These are phyloP conservation scores for Oncorhynchus kisutch DNA, from an alignment of 2,113 vertebrate species.

Conservation along the genomic window DNA sequence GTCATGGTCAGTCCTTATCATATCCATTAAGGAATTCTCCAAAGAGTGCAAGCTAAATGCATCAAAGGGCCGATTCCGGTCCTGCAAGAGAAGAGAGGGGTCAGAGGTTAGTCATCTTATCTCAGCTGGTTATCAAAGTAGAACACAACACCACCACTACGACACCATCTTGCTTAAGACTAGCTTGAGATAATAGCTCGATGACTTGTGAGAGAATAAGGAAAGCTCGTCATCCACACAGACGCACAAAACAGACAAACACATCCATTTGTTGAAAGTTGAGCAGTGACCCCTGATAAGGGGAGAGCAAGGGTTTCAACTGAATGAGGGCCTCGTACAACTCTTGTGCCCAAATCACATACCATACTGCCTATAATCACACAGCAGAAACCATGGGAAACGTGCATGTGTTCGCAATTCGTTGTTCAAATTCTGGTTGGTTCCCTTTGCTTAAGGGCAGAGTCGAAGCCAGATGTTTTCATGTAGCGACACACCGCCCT, in stretches of 20 bases:
- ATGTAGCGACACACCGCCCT: neutral
- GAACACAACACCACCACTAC: neutral
- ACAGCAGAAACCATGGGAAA: neutral
- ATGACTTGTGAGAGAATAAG: neutral
- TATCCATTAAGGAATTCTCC: slow-evolving; percentile 99
- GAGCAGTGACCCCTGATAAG: neutral
- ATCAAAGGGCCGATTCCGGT: slow-evolving; percentile 99
- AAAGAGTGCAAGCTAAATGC: slow-evolving; percentile 99
- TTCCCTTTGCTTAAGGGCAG: neutral
- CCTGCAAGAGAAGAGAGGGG: slow-evolving; percentile 78
- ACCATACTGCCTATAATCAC: neutral
- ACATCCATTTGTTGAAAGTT: neutral
- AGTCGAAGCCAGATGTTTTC: neutral
- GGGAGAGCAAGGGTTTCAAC: neutral
- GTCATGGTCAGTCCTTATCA: slow-evolving; percentile 99
- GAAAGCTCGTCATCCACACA: neutral
- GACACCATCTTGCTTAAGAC: neutral
- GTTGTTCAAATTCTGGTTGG: neutral
- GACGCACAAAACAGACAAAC: neutral
- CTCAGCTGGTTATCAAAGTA: neutral
- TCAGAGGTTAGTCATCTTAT: slow-evolving; percentile 18
- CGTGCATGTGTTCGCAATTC: neutral
- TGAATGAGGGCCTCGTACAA: neutral
- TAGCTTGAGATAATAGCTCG: neutral
- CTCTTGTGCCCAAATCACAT: neutral